Percentiles rank a stretch among this genome's conserved stretches.
phyloP scores from a whole-genome alignment of 2,888 invertebrate genomes.

The Balanococcus diminutus region DNA sequence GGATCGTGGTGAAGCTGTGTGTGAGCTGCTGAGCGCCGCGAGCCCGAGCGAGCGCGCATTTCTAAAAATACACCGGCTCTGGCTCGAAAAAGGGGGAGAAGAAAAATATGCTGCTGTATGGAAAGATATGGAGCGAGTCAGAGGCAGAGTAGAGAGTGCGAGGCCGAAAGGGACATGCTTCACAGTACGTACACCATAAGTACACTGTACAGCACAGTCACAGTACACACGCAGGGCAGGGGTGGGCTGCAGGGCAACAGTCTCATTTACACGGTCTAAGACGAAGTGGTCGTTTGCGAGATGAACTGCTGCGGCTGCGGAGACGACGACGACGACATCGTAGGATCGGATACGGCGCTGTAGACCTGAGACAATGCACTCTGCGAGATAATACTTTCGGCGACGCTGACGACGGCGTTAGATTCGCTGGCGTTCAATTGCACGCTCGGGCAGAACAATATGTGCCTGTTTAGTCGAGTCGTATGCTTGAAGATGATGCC shows the following conservation, averaged over 20 bases:
- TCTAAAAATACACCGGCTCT: slow-evolving; percentile 14
- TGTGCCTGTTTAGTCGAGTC: slow-evolving; percentile 58
- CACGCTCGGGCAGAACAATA: slow-evolving; percentile 57
- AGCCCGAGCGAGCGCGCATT: background rate
- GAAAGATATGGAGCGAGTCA: background rate
- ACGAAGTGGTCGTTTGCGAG: slow-evolving; percentile 47
- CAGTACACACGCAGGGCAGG: background rate
- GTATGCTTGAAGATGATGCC: slow-evolving; percentile 61
- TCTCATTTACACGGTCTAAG: slow-evolving; percentile 11
- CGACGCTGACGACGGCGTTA: background rate
- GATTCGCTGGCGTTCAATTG: slow-evolving; percentile 55
- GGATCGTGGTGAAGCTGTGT: too few relatives aligned
- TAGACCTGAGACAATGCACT: slow-evolving; percentile 24
- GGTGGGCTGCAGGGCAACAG: too few relatives aligned
- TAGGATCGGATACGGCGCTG: background rate
- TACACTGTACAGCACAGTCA: background rate
- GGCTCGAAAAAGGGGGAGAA: background rate
- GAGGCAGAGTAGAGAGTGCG: background rate
- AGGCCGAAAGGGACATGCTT: too few relatives aligned
- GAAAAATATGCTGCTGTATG: background rate
- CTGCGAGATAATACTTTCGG: slow-evolving; percentile 33
- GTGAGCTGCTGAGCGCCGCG: background rate
- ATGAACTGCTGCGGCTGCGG: slow-evolving; percentile 33
- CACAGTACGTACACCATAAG: background rate
- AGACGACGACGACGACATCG: slow-evolving; percentile 42